phyloP scores from a whole-genome alignment of 37 sponge, comb jelly and placozoan genomes.

The Trichoplax adhaerens region DNA sequence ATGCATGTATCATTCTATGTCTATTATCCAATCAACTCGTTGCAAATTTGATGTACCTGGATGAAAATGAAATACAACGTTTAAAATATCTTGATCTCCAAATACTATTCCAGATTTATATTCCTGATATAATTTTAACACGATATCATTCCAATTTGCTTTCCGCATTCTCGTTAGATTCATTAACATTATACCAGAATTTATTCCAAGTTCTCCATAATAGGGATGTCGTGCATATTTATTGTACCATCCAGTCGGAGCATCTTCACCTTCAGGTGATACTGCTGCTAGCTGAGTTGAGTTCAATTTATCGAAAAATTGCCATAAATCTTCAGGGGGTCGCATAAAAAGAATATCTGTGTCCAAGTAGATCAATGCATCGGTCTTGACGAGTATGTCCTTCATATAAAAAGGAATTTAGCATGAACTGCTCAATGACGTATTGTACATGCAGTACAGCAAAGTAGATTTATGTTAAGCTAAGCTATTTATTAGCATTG shows the following conservation, averaged over 20 bases:
- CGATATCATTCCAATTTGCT: background rate
- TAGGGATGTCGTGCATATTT: conserved; percentile 21
- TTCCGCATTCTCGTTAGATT: conserved; percentile 12
- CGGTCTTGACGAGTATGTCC: conserved; percentile 4
- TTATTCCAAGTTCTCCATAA: conserved; percentile 18
- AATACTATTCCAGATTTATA: conserved; percentile 1
- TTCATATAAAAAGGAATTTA: background rate
- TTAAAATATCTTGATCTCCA: conserved; percentile 24
- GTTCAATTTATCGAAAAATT: conserved; percentile 1
- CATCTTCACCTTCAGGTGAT: conserved; percentile 13
- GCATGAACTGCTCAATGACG: too few species aligned
- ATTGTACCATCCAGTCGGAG: conserved; percentile 18
- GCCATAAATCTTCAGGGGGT: conserved; percentile 15
- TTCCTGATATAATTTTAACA: background rate
- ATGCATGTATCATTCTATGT: too few species aligned
- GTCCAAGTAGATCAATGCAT: conserved; percentile 16
- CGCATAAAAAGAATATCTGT: conserved; percentile 25
- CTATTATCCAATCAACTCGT: too few species aligned
- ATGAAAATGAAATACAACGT: conserved; percentile 22
- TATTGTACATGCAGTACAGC: too few species aligned
- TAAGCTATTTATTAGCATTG: background rate
- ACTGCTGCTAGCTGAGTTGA: conserved; percentile 7
- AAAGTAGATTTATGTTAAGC: too few species aligned
- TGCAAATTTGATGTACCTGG: conserved; percentile 18
- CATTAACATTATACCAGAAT: conserved; percentile 27